Base-by-base conservation (phyloP, 1,140 invertebrate species). In the Armadillidium nasatum region DNA sequence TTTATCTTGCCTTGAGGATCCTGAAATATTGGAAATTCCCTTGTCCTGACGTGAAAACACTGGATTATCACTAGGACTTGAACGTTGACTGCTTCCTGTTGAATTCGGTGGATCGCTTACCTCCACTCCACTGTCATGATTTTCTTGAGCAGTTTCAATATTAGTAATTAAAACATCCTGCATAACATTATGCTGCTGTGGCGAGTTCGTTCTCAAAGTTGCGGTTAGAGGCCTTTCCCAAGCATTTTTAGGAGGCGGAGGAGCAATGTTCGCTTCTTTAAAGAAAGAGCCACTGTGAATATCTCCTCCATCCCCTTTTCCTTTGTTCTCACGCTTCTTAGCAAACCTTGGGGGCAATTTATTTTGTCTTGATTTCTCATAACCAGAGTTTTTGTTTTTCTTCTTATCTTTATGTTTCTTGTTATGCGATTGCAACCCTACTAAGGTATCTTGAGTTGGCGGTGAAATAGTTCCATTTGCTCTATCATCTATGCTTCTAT, bases 341-440 rank as follows among this genome's bases (percentile, higher is more conserved):
- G 90, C 91, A 81, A 95, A 90, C 66, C 93, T 87, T 0, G 93
- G 93, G 0, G 93, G 90, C 10, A 94, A 84, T 82, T 91, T 92
- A 75, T 81, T 85, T 73, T 83, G 81, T 19, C 84, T 77, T 78
- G 86, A 84, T 13, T 89, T 84, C 72, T 92, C 90, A 75, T 70
- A 76, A 9, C 78, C 76, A 7, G 50, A 60, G 50, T 60, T 60
- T 60, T 60, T 60, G 19, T 60, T 60, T 60, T 60, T 70, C 45
- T 71, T 77, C 60, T 79, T 81, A 22, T 78, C 73, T 50, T 79
- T 79, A 4, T 70, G 43, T 45, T 79, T 76, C 44, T 79, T 75
- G 83, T 83, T 74, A 86, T 4, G 87, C 85, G 72, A 90, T 89
- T 81, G 90, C 90, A 0, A 88, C 88, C 79, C 88, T 90, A 71